These are phyloP conservation scores for Plagodis dolabraria DNA, from an alignment of 2,888 invertebrate species.

Conservation along the genomic window DNA sequence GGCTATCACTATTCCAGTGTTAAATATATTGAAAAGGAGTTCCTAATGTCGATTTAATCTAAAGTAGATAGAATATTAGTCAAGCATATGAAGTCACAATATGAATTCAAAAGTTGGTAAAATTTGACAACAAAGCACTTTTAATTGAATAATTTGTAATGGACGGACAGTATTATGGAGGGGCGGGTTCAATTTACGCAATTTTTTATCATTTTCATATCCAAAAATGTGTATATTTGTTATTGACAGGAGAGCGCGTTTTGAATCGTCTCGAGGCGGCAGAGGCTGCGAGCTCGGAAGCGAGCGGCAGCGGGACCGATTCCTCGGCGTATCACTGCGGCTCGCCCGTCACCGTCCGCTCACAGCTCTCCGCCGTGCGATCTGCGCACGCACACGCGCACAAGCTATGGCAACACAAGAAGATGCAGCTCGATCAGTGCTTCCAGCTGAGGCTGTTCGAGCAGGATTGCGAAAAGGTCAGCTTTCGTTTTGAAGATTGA, in stretches of 20 bases:
- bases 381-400: constrained; percentile 95
- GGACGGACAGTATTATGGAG: too few species aligned
- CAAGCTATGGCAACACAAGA: constrained; percentile 97
- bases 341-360: constrained; percentile 88
- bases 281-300: constrained; percentile 81
- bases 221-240: background rate
- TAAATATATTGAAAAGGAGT: too few species aligned
- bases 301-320: constrained; percentile 87
- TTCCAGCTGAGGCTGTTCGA: constrained; percentile 98
- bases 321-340: constrained; percentile 90
- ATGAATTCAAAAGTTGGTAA: too few species aligned
- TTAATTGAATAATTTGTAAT: too few species aligned
- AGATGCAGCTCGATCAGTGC: constrained; percentile 97
- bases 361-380: constrained; percentile 94
- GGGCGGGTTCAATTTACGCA: too few species aligned
- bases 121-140: too few species aligned
- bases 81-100: too few species aligned
- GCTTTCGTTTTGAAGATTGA: too few species aligned
- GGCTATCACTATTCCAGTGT: too few species aligned
- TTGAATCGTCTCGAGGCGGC: constrained; percentile 86
- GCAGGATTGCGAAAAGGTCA: constrained; percentile 98
- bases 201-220: too few species aligned
- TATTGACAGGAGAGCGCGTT: constrained; percentile 87
- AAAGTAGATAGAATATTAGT: too few species aligned
- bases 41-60: too few species aligned